Evolutionary conservation across 1,140 invertebrate species (phyloP).

Genomic region (Microplitis demolitor): DNA sequence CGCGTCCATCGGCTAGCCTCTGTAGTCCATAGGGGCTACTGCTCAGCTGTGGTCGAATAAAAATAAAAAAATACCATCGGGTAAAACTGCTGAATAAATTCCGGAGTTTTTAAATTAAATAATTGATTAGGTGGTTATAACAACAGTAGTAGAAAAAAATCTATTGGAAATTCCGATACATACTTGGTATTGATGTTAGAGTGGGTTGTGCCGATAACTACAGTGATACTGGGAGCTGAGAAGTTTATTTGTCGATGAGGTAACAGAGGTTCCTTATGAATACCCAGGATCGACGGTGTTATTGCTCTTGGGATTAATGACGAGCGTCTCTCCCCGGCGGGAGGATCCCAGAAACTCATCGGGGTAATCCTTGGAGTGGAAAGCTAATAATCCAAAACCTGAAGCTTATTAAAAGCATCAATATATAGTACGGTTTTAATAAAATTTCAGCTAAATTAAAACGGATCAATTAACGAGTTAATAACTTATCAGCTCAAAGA

Average conservation of each 20-base stretch:
- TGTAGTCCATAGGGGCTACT: too few relatives aligned
- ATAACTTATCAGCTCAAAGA: constrained; percentile 35
- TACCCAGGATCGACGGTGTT: background rate
- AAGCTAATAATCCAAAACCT: constrained; percentile 26
- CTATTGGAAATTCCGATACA: too few relatives aligned
- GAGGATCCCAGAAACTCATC: background rate
- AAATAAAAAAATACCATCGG: too few relatives aligned
- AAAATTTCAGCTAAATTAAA: constrained; percentile 49
- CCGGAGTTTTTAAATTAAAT: too few relatives aligned
- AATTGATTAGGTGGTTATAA: too few relatives aligned
- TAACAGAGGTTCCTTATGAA: background rate
- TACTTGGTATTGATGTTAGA: constrained; percentile 7
- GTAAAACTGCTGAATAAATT: too few relatives aligned
- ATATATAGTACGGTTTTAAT: constrained; percentile 38
- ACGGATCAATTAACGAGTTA: constrained; percentile 41
- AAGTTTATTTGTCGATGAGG: constrained; percentile 9
- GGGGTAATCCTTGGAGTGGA: constrained; percentile 20
- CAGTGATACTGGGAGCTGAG: background rate
- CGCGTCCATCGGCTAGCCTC: too few relatives aligned
- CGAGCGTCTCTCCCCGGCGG: background rate
- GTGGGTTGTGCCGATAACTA: background rate
- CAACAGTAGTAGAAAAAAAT: too few relatives aligned
- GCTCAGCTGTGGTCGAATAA: too few relatives aligned
- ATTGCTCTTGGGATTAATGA: constrained; percentile 14
- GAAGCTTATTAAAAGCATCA: constrained; percentile 36